These are phyloP conservation scores for Lepus oiostolus DNA, from an alignment of 2,797 vertebrate species.

Conservation along the genomic window DNA sequence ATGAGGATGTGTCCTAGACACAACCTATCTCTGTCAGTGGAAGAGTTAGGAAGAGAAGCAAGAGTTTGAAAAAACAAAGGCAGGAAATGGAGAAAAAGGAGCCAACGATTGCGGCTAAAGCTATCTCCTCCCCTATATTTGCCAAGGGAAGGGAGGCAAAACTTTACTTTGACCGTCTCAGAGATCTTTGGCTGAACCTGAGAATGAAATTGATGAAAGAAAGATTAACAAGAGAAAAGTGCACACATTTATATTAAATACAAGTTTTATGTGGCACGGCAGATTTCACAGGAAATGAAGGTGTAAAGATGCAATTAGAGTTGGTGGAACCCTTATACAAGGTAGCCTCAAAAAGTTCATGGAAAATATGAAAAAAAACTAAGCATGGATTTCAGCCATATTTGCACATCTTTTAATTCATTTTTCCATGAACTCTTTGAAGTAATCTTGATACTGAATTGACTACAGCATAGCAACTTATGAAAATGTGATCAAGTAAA, in stretches of 20 bases:
- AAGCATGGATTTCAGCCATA: no score
- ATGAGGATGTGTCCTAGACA: background rate
- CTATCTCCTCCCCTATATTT: background rate
- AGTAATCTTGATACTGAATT: background rate
- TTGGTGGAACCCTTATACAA: background rate
- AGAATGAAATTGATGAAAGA: background rate
- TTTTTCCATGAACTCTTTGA: no score
- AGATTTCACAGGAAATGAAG: background rate
- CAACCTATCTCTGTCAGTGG: background rate
- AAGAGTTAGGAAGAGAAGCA: background rate
- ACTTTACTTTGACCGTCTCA: background rate
- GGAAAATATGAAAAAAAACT: no score
- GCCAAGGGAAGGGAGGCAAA: background rate
- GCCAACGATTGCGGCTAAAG: background rate
- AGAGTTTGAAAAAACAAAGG: background rate
- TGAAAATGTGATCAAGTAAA: background rate
- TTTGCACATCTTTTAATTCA: no score
- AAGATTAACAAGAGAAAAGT: background rate
- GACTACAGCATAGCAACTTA: background rate
- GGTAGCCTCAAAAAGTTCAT: no score
- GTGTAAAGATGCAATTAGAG: background rate
- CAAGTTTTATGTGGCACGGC: background rate
- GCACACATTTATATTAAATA: background rate
- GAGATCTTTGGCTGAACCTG: background rate
- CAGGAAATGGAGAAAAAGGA: background rate